A percentile compares a stretch with the other conserved stretches of the same genome.
These are phyloP conservation scores for Orientallactaga sibirica DNA, from an alignment of 2,797 vertebrate genomes.

Conservation along the genomic window DNA sequence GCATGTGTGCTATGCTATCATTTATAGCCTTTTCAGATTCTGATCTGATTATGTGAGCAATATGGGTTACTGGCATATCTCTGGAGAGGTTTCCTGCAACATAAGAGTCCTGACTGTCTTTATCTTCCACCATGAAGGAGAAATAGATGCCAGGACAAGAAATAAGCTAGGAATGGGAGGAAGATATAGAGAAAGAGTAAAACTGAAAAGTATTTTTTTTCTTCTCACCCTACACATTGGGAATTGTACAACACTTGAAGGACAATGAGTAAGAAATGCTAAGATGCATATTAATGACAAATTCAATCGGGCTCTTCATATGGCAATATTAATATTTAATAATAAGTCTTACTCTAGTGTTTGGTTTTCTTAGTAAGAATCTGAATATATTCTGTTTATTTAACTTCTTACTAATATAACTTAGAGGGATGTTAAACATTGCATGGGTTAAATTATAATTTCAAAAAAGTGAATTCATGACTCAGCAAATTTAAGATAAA, in stretches of 20 bases:
- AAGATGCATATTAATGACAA: neutral
- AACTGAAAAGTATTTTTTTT: neutral
- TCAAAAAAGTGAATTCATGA: neutral
- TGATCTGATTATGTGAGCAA: no score
- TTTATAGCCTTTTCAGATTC: no score
- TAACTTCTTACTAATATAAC: neutral
- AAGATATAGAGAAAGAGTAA: neutral
- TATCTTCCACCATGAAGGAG: no score
- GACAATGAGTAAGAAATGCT: neutral
- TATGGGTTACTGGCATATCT: no score
- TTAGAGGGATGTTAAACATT: slow-evolving; percentile 17
- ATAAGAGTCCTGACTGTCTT: neutral
- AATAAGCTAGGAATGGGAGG: neutral
- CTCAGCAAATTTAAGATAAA: slow-evolving; percentile 44
- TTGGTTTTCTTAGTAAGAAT: slow-evolving; percentile 37
- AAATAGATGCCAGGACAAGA: no score
- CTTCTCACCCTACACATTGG: neutral
- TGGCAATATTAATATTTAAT: neutral
- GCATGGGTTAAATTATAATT: neutral
- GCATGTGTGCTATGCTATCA: no score
- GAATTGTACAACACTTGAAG: neutral
- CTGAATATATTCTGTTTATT: neutral
- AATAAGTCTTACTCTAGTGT: neutral
- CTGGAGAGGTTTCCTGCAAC: neutral
- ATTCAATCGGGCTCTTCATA: neutral